Conservation (phyloP, 1,140 invertebrate genomes). For the Paracyclopina nana region DNA sequence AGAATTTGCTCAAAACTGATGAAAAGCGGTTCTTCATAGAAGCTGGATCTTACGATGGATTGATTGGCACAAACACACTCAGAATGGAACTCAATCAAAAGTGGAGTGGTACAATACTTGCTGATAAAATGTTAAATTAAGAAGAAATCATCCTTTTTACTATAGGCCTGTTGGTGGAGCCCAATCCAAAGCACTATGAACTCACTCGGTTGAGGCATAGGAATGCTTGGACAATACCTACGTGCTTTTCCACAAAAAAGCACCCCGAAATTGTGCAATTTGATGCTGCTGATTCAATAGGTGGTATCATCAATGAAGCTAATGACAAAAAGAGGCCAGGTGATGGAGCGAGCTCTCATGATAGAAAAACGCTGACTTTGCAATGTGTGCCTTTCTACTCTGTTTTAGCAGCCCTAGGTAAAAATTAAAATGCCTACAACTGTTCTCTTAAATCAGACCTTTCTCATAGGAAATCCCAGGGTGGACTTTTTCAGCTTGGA, state of each 20-base stretch:
- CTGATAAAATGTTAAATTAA: background rate
- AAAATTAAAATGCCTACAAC: too few species aligned
- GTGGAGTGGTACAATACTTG: background rate
- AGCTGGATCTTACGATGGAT: background rate
- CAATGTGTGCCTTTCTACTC: slow-evolving; percentile 12
- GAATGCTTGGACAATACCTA: background rate
- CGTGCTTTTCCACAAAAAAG: slow-evolving; percentile 4
- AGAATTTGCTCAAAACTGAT: background rate
- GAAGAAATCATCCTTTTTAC: background rate
- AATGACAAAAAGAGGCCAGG: background rate
- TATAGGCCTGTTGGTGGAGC: slow-evolving; percentile 14
- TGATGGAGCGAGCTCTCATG: background rate
- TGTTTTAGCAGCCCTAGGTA: background rate
- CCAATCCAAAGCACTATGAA: slow-evolving; percentile 2
- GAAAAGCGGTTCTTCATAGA: slow-evolving; percentile 8
- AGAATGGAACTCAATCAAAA: background rate
- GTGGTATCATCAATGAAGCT: slow-evolving; percentile 5
- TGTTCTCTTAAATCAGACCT: too few species aligned
- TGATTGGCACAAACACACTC: slow-evolving; percentile 2
- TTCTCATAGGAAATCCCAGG: slow-evolving; percentile 11
- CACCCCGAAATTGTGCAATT: slow-evolving; percentile 8
- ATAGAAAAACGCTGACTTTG: slow-evolving; percentile 4
- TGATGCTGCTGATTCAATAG: slow-evolving; percentile 9
- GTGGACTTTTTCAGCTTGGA: slow-evolving; percentile 27
- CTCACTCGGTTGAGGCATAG: background rate